These are phyloP conservation scores for Andrena chrysosceles DNA, from an alignment of 2,888 invertebrate species.

Conservation along the genomic window DNA sequence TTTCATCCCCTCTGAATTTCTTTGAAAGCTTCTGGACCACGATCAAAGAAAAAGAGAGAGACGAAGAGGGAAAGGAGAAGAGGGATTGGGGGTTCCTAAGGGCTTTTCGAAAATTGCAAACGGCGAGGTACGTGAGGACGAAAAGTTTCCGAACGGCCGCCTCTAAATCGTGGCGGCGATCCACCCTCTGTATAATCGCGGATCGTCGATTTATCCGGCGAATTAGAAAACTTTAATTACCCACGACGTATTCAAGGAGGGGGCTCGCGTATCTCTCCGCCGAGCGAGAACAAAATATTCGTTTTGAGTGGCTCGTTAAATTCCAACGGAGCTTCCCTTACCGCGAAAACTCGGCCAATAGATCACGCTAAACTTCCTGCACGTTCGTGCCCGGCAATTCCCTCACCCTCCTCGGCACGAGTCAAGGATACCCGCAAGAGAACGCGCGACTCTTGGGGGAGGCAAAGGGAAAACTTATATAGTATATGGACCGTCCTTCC, in stretches of 20 bases:
- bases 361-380: constrained; percentile 73
- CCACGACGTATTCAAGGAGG: constrained; percentile 11
- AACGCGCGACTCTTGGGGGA: constrained; percentile 32
- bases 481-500: background rate
- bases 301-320: constrained; percentile 73
- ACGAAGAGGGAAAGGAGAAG: background rate
- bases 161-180: constrained; percentile 22
- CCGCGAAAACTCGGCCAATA: constrained; percentile 70
- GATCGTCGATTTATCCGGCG: constrained; percentile 36
- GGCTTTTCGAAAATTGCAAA: constrained; percentile 55
- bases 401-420: constrained; percentile 43
- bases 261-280: constrained; percentile 10
- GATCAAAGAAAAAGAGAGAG: background rate
- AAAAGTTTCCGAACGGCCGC: constrained; percentile 19
- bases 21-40: constrained; percentile 28
- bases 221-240: constrained; percentile 58
- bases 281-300: constrained; percentile 68
- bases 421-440: constrained; percentile 58
- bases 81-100: constrained; percentile 9
- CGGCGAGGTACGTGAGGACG: constrained; percentile 38
- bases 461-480: constrained; percentile 9
- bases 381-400: constrained; percentile 68
- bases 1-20: constrained; percentile 18
- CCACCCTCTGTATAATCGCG: constrained; percentile 10
- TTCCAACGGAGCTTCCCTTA: constrained; percentile 60